Conservation (phyloP, 2,113 vertebrate species). For the Neoarius graeffei region DNA sequence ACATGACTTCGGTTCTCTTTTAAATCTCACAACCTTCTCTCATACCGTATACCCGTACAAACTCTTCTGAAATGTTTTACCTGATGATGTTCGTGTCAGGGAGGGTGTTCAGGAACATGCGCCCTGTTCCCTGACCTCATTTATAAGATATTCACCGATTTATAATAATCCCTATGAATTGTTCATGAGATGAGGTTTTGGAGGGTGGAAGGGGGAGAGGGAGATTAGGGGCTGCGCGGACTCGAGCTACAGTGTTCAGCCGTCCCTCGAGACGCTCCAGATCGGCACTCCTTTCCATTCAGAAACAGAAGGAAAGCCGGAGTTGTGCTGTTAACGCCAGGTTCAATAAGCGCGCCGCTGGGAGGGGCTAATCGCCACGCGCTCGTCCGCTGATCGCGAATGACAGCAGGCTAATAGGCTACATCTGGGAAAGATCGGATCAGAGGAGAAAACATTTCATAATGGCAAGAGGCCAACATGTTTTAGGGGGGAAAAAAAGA, state of each 20-base stretch:
- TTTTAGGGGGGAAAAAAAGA: conserved; percentile 13
- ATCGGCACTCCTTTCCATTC: conserved; percentile 28
- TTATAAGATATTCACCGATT: conserved; percentile 26
- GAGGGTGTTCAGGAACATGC: background rate
- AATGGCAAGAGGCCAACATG: conserved; percentile 32
- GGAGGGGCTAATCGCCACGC: conserved; percentile 37
- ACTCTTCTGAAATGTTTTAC: background rate
- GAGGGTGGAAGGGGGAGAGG: too few relatives aligned
- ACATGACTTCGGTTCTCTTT: too few relatives aligned
- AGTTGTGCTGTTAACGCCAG: conserved; percentile 42
- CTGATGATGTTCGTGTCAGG: background rate
- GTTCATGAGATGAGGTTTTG: conserved; percentile 30
- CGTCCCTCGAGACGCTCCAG: conserved; percentile 21
- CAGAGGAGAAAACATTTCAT: conserved; percentile 30
- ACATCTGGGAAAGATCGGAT: conserved; percentile 46
- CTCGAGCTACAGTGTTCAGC: conserved; percentile 14
- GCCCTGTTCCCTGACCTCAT: conserved; percentile 5
- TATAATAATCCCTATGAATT: conserved; percentile 43
- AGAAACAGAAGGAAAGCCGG: conserved; percentile 17
- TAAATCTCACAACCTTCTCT: background rate
- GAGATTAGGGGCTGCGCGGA: background rate
- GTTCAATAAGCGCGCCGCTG: conserved; percentile 43
- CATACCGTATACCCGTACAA: too few relatives aligned
- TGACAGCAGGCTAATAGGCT: conserved; percentile 46
- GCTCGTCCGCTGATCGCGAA: conserved; percentile 37